Evolutionary conservation across 2,797 vertebrate species (phyloP).

Genomic region (Zenarchopterus dispar): DNA sequence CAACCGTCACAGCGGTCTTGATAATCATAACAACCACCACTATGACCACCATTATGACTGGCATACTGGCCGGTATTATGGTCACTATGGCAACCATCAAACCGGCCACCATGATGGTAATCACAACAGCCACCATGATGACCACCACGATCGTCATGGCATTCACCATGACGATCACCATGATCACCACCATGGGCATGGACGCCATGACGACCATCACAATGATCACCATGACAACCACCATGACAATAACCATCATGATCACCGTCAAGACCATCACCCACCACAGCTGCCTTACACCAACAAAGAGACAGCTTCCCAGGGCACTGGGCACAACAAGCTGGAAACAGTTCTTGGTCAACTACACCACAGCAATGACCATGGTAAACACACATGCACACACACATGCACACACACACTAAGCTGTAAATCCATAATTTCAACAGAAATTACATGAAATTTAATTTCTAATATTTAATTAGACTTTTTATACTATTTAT

Average conservation of each 20-base stretch:
- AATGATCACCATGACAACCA: slow-evolving; percentile 8
- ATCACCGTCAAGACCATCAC: slow-evolving; percentile 41
- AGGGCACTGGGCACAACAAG: slow-evolving; percentile 62
- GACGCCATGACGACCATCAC: slow-evolving; percentile 11
- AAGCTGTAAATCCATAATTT: no score
- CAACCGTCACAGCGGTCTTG: slow-evolving; percentile 25
- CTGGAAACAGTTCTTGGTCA: slow-evolving; percentile 77
- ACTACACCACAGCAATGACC: slow-evolving; percentile 70
- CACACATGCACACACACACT: background rate
- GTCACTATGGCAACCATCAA: slow-evolving; percentile 23
- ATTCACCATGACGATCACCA: slow-evolving; percentile 7
- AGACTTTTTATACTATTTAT: no score
- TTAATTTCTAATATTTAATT: no score
- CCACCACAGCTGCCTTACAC: slow-evolving; percentile 40
- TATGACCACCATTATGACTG: slow-evolving; percentile 19
- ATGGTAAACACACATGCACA: slow-evolving; percentile 55
- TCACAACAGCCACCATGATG: slow-evolving; percentile 8
- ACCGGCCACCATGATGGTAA: slow-evolving; percentile 8
- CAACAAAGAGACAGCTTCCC: slow-evolving; percentile 53
- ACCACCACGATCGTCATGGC: slow-evolving; percentile 17
- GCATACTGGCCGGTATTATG: slow-evolving; percentile 5
- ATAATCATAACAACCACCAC: slow-evolving; percentile 16
- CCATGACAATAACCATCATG: slow-evolving; percentile 11
- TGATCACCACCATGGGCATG: slow-evolving; percentile 14
- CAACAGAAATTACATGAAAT: no score